Evolutionary conservation across 2,113 vertebrate species (phyloP), one percentile per base, ranked within the genome.

Genomic region (Caracal caracal): DNA sequence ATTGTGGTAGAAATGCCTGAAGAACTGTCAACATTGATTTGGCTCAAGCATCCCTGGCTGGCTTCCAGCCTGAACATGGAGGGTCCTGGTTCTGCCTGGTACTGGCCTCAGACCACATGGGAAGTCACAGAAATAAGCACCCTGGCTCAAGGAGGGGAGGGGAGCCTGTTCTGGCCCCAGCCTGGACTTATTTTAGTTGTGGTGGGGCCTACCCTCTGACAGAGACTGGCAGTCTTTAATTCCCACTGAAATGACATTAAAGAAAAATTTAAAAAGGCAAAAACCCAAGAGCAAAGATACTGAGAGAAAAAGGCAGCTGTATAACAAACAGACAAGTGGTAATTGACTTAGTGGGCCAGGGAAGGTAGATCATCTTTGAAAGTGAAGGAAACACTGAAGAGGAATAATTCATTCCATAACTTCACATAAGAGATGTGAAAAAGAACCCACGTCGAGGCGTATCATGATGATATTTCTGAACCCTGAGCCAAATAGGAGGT

Each of bases 1-100:
- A 98, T 96, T 98, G 98, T 98, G 99, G 99, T 98, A 98, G 99
- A 99, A 94, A 99, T 98, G 99, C 98, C 98, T 98, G 63, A 88
- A 97, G 97, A 98, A 97, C 97, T 92, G 95, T 65, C 87, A 93
- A 22, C 76, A 86, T 97, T 95, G 87, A 97, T 35, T 85, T 49
- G 15, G 87, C 91, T 96, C 95, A 96, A 79, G 95, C 87, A 75
- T 79, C 53, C 56, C 56, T 80, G 93, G 93, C 97, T 2, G 40
- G 90, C 93, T 88, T 96, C 92, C 90, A 53, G 30, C 30, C 86
- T 84, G 49, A 33, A 88, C 95, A 97, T 49, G 70, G 84, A 94
- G 33, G 93, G 94, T 97, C 97, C 94, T 94, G 51, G 43, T 95
- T 96, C 96, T 96, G 92, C 88, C 43, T 97, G 84, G 71, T 7